Percentiles rank a stretch among this genome's conserved stretches.
Evolutionary conservation across 2,888 invertebrate species (phyloP).

Genomic region (Drosophila neoperkinsi): DNA sequence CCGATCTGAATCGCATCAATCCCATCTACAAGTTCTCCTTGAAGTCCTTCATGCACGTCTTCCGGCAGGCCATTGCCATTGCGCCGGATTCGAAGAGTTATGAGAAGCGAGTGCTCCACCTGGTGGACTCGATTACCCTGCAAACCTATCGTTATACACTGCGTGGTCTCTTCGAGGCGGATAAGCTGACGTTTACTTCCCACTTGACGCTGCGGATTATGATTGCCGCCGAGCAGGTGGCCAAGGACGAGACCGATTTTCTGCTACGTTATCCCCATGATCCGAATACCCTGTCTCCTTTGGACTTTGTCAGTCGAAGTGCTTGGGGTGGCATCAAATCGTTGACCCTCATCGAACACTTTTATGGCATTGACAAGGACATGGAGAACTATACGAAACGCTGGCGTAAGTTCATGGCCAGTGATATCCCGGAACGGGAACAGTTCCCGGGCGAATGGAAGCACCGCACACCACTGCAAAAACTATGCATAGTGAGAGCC

Average conservation of each 20-base stretch:
- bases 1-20: slow-evolving; percentile 96
- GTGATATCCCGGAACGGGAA: slow-evolving; percentile 96
- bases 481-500: slow-evolving; percentile 96
- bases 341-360: slow-evolving; percentile 92
- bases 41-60: slow-evolving; percentile 97
- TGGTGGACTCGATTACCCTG: slow-evolving; percentile 95
- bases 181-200: slow-evolving; percentile 96
- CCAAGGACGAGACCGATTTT: slow-evolving; percentile 93
- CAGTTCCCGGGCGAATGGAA: slow-evolving; percentile 99
- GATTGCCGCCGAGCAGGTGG: slow-evolving; percentile 87
- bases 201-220: slow-evolving; percentile 92
- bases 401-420: slow-evolving; percentile 97
- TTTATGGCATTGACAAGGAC: slow-evolving; percentile 94
- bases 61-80: slow-evolving; percentile 92
- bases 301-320: slow-evolving; percentile 92
- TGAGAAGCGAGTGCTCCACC: slow-evolving; percentile 89
- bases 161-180: slow-evolving; percentile 95
- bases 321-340: slow-evolving; percentile 94
- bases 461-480: slow-evolving; percentile 93
- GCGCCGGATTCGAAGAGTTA: slow-evolving; percentile 90
- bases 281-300: slow-evolving; percentile 90
- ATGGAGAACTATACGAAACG: slow-evolving; percentile 96
- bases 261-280: slow-evolving; percentile 93
- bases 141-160: slow-evolving; percentile 95
- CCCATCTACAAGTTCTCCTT: slow-evolving; percentile 98